Evolutionary conservation across 2,888 invertebrate species (phyloP).

Genomic region (Tipula confusa): DNA sequence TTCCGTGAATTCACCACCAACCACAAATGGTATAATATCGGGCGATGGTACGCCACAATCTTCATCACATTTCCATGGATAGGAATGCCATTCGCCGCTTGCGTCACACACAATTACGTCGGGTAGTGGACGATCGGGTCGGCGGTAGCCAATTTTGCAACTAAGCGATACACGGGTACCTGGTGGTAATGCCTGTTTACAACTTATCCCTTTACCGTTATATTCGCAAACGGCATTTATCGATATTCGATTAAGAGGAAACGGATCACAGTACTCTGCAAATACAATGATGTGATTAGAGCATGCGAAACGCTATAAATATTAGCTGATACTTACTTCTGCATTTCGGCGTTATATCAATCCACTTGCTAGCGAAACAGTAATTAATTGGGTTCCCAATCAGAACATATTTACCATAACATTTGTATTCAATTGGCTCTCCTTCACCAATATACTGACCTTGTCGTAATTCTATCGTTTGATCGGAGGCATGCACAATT

Average conservation of each 20-base stretch:
- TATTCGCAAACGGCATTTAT: slow-evolving; percentile 30
- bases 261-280: slow-evolving; percentile 28
- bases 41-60: slow-evolving; percentile 33
- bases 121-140: slow-evolving; percentile 14
- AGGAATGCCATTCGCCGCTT: slow-evolving; percentile 34
- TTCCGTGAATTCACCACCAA: background rate
- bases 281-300: no score
- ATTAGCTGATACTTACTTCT: slow-evolving; percentile 31
- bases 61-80: slow-evolving; percentile 33
- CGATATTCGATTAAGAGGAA: slow-evolving; percentile 6
- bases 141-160: slow-evolving; percentile 34
- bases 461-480: background rate
- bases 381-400: slow-evolving; percentile 30
- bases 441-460: background rate
- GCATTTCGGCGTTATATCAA: slow-evolving; percentile 31
- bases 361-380: slow-evolving; percentile 33
- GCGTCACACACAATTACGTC: slow-evolving; percentile 33
- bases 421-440: slow-evolving; percentile 32
- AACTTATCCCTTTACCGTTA: slow-evolving; percentile 29
- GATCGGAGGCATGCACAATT: background rate
- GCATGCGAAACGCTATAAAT: no score
- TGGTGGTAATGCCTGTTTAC: slow-evolving; percentile 29
- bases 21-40: slow-evolving; percentile 29
- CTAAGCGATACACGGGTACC: slow-evolving; percentile 33
- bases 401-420: slow-evolving; percentile 30